Percentiles rank a stretch among this genome's conserved stretches.
Conservation (phyloP, 23 tunicate genomes). For the Halocynthia roretzi region DNA sequence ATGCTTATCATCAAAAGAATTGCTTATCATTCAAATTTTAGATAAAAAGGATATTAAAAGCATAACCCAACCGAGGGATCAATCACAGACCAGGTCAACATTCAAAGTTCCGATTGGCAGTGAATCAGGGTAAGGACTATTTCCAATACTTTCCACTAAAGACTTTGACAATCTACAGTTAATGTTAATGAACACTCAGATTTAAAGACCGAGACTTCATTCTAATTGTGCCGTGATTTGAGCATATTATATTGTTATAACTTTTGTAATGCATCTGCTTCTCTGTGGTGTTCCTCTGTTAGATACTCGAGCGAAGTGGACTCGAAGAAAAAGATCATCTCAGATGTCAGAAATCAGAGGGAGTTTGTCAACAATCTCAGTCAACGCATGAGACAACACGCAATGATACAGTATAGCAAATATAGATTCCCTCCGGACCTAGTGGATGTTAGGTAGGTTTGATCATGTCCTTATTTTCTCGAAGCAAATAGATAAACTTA, state of each 20-base stretch:
- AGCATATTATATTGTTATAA: no score
- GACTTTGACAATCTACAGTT: no score
- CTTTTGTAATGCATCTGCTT: no score
- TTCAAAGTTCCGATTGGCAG: not conserved
- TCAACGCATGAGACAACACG: conserved; percentile 63
- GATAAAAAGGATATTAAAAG: no score
- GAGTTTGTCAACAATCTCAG: conserved; percentile 72
- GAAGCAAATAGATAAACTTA: not conserved
- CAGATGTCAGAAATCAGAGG: conserved; percentile 15
- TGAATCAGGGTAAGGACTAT: not conserved
- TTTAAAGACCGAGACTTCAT: no score
- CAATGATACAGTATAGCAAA: conserved; percentile 40
- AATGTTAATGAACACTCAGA: no score
- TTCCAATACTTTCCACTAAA: no score
- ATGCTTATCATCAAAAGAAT: no score
- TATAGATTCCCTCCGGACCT: conserved; percentile 85
- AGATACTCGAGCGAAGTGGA: conserved; percentile 85
- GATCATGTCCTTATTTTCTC: not conserved
- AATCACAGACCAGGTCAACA: not conserved
- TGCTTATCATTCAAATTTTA: no score
- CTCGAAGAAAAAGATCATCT: conserved; percentile 33
- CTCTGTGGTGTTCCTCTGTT: no score
- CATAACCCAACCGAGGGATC: not conserved
- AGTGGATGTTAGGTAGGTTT: conserved; percentile 83
- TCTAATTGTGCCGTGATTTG: no score